Conservation (phyloP, 2,113 vertebrate genomes). For the Burhinus oedicnemus region DNA sequence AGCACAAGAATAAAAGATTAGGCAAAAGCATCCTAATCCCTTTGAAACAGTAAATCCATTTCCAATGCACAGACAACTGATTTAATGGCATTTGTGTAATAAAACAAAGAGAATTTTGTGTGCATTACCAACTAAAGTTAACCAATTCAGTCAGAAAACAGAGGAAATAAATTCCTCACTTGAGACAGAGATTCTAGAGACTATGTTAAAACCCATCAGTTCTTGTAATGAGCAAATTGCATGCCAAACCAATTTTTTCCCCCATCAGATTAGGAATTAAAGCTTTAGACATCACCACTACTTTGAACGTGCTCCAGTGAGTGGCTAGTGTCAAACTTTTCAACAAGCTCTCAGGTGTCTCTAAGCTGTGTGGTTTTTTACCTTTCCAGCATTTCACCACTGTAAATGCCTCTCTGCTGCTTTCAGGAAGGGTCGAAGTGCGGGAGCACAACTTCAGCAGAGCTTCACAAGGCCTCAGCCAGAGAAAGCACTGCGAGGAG, state of each 20-base stretch:
- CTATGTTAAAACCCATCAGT: not conserved
- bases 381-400: not conserved
- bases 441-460: not conserved
- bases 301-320: not conserved
- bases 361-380: not conserved
- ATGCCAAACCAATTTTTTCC: not conserved
- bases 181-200: not conserved
- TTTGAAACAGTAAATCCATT: not conserved
- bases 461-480: not conserved
- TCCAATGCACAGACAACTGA: not conserved
- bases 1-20: not conserved
- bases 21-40: not conserved
- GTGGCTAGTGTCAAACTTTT: not conserved
- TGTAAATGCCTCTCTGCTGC: not conserved
- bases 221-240: accelerated
- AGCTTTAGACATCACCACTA: not conserved
- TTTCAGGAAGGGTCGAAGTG: not conserved
- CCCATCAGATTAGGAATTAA: not conserved
- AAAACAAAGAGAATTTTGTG: not conserved
- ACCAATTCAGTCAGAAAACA: not conserved
- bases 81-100: not conserved
- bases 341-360: not conserved
- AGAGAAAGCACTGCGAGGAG: not conserved
- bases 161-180: not conserved
- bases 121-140: not conserved